Conservation (phyloP, 2,797 vertebrate genomes). For the Helicolenus hilgendorfi region DNA sequence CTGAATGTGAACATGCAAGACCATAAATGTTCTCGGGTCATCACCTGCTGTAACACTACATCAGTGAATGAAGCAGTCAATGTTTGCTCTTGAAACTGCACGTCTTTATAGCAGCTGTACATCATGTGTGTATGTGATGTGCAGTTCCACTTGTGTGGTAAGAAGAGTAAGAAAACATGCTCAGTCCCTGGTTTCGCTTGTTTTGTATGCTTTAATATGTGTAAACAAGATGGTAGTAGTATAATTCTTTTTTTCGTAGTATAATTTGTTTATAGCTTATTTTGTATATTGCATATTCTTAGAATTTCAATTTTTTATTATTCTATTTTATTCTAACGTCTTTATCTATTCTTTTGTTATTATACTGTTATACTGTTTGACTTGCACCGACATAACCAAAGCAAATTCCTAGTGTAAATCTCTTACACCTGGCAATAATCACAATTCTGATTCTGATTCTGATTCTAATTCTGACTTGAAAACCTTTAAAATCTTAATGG, state of each 20-base stretch:
- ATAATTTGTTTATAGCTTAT: no score
- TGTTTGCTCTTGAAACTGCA: background rate
- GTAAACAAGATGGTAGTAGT: background rate
- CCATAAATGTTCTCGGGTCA: background rate
- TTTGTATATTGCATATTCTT: no score
- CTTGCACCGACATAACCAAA: no score
- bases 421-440: no score
- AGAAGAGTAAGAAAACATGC: background rate
- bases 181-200: background rate
- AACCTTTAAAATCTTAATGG: background rate
- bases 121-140: background rate
- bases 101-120: background rate
- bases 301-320: no score
- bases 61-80: background rate
- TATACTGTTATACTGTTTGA: no score
- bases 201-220: background rate
- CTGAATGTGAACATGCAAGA: conserved; percentile 1
- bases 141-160: background rate
- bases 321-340: no score
- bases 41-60: background rate
- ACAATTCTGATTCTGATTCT: no score
- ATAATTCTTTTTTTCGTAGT: no score
- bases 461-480: background rate
- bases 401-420: no score
- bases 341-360: no score